Evolutionary conservation across 1,140 invertebrate genomes (phyloP).

Genomic region (Harpegnathos saltator): DNA sequence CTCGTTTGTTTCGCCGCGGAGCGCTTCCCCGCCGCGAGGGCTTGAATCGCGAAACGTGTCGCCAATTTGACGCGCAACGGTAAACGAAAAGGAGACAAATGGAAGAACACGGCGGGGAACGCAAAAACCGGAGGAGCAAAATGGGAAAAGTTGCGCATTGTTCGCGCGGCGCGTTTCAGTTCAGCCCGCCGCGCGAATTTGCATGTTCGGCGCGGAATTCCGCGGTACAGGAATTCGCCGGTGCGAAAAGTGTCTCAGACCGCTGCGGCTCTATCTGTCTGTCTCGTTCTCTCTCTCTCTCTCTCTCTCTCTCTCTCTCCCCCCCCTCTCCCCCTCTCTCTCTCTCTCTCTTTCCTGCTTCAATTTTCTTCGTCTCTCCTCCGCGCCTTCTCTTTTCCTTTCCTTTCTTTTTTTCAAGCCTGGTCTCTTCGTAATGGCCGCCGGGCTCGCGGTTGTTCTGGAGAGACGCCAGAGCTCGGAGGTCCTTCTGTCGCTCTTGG

Average conservation of each 20-base stretch:
- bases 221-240: slow-evolving; percentile 37
- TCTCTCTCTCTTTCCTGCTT: background rate
- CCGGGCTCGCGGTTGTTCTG: slow-evolving; percentile 40
- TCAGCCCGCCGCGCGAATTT: slow-evolving; percentile 21
- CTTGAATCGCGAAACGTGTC: slow-evolving; percentile 26
- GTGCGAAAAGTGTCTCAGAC: slow-evolving; percentile 37
- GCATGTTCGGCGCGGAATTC: slow-evolving; percentile 44
- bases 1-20: slow-evolving; percentile 22
- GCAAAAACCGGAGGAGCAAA: slow-evolving; percentile 19
- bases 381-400: too few species aligned
- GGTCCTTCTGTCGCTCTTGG: slow-evolving; percentile 45
- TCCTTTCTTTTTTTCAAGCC: slow-evolving; percentile 13
- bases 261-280: background rate
- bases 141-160: slow-evolving; percentile 50
- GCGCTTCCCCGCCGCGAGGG: background rate
- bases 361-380: background rate
- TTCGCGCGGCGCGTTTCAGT: slow-evolving; percentile 24
- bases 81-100: slow-evolving; percentile 6
- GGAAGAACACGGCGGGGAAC: background rate
- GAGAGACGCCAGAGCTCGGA: slow-evolving; percentile 45
- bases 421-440: slow-evolving; percentile 44
- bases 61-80: slow-evolving; percentile 26
- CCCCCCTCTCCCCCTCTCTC: too few species aligned
- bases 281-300: too few species aligned
- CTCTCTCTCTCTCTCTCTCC: too few species aligned